Percentiles rank a stretch among this genome's conserved stretches.
phyloP scores from a whole-genome alignment of 92 coral and sea anemone species.

The Palythoa grandiflora region DNA sequence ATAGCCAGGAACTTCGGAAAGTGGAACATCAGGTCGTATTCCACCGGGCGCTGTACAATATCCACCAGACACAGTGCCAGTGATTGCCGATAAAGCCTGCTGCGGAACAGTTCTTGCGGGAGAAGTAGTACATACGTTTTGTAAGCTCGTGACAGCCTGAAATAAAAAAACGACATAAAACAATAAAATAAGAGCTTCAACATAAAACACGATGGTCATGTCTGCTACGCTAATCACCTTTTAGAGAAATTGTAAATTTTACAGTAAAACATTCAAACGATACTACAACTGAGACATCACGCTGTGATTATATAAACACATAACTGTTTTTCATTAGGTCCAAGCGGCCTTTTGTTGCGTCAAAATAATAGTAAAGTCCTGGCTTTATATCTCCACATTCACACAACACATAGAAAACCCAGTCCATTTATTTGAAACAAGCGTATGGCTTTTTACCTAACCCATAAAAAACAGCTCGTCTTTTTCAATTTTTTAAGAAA shows the following conservation, averaged over 20 bases:
- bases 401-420: slow-evolving; percentile 12
- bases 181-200: slow-evolving; percentile 10
- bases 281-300: slow-evolving; percentile 36
- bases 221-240: slow-evolving; percentile 29
- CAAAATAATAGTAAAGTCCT: slow-evolving; percentile 61
- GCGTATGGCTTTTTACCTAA: background rate
- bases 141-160: slow-evolving; percentile 90
- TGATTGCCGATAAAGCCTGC: slow-evolving; percentile 75
- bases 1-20: slow-evolving; percentile 87
- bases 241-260: slow-evolving; percentile 20
- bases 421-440: background rate
- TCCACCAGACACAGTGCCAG: slow-evolving; percentile 80
- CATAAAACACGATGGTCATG: background rate
- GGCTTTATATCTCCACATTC: slow-evolving; percentile 43
- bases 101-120: slow-evolving; percentile 68
- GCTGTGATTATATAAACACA: slow-evolving; percentile 41
- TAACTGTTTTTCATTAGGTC: slow-evolving; percentile 49
- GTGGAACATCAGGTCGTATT: slow-evolving; percentile 80
- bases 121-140: slow-evolving; percentile 67
- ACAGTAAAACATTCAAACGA: slow-evolving; percentile 15
- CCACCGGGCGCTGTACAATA: slow-evolving; percentile 77
- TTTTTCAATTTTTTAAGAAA: background rate
- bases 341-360: slow-evolving; percentile 56
- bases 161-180: slow-evolving; percentile 34
- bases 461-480: background rate